phyloP scores from a whole-genome alignment of 2,888 invertebrate species.

The Scotopteryx bipunctaria region DNA sequence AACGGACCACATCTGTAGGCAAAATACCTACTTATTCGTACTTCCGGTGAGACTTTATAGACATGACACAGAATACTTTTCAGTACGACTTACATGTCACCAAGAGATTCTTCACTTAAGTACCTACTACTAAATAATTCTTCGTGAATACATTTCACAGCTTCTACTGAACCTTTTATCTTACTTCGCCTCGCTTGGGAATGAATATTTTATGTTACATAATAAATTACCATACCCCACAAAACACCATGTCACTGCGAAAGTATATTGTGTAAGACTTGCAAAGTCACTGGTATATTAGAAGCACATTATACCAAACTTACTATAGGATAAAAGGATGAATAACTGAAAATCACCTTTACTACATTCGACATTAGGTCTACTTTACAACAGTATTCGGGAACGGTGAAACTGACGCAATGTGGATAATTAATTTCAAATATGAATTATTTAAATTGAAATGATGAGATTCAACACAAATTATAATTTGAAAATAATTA shows the following conservation, averaged over 20 bases:
- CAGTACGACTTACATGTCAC: too few species aligned
- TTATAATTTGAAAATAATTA: constrained; percentile 9
- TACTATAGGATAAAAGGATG: constrained; percentile 45
- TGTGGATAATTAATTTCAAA: constrained; percentile 19
- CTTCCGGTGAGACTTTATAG: too few species aligned
- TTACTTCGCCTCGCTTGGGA: not conserved
- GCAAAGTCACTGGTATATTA: constrained; percentile 49
- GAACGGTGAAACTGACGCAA: constrained; percentile 24
- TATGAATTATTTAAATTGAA: constrained; percentile 18
- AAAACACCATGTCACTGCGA: constrained; percentile 39
- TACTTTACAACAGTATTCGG: constrained; percentile 23
- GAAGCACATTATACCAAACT: constrained; percentile 49
- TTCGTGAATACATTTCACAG: not conserved
- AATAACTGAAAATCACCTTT: constrained; percentile 29
- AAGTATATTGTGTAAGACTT: constrained; percentile 43
- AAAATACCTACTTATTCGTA: too few species aligned
- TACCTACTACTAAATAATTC: too few species aligned
- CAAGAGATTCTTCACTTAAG: too few species aligned
- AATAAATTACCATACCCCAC: constrained; percentile 36
- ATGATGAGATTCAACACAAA: too few species aligned
- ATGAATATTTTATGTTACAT: constrained; percentile 26
- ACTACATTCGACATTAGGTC: constrained; percentile 14
- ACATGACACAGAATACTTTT: too few species aligned
- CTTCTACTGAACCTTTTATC: constrained; percentile 1
- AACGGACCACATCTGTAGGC: too few species aligned